Evolutionary conservation across 2,888 invertebrate species (phyloP).

Genomic region (Hoplodrina ambigua): DNA sequence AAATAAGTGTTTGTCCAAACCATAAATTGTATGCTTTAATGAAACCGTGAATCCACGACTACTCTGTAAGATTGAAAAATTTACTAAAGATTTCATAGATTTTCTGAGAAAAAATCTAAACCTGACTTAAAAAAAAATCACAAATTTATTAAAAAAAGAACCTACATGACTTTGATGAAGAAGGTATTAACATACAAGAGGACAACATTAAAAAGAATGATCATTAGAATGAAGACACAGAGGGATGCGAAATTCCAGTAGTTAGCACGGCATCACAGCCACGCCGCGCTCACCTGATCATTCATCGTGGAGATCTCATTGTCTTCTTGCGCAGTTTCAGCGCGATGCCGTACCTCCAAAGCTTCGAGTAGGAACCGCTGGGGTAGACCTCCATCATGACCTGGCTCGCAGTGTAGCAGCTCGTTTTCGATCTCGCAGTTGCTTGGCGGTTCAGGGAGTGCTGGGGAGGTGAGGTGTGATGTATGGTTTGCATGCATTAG

Average conservation of each 20-base stretch:
- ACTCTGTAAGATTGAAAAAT: background rate
- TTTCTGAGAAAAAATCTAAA: background rate
- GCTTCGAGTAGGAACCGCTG: conserved; percentile 96
- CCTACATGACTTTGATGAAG: background rate
- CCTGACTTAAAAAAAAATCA: background rate
- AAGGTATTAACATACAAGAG: background rate
- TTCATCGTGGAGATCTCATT: conserved; percentile 92
- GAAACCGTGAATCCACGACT: background rate
- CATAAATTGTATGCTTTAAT: too few relatives aligned
- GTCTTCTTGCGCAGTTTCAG: conserved; percentile 82
- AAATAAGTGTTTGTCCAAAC: too few relatives aligned
- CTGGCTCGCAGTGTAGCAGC: conserved; percentile 93
- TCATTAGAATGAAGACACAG: conserved; percentile 12
- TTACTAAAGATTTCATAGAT: too few relatives aligned
- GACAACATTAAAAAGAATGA: conserved; percentile 4
- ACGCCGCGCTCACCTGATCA: conserved; percentile 90
- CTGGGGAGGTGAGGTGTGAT: conserved; percentile 81
- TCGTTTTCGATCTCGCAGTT: conserved; percentile 94
- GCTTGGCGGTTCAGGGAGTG: conserved; percentile 93
- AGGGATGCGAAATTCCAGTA: conserved; percentile 22
- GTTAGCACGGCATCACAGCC: conserved; percentile 62
- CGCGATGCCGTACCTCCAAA: conserved; percentile 91
- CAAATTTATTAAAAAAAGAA: background rate
- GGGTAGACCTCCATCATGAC: conserved; percentile 95
- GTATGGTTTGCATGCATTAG: conserved; percentile 18